Percentiles rank a stretch among this genome's conserved stretches.
Conservation (phyloP, 2,113 vertebrate genomes). For the Halcyon senegalensis region DNA sequence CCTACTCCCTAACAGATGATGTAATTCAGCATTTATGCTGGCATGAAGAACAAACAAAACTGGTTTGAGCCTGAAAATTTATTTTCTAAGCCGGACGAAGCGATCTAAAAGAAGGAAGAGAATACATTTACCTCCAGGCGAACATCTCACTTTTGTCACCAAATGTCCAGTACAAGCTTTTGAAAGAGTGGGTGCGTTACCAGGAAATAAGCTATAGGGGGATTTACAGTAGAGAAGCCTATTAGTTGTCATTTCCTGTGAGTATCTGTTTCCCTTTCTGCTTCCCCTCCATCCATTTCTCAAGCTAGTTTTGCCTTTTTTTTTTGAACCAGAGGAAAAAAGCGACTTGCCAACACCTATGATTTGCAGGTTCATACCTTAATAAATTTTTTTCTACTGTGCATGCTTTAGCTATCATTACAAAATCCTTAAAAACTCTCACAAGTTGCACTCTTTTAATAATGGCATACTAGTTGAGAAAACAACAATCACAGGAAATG, state of each 20-base stretch:
- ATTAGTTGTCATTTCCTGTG: constrained; percentile 23
- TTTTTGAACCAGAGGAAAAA: neutral
- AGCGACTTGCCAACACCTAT: neutral
- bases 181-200: neutral
- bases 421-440: neutral
- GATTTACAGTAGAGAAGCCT: neutral
- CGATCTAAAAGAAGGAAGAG: neutral
- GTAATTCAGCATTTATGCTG: neutral
- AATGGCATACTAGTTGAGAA: neutral
- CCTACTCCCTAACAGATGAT: neutral
- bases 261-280: constrained; percentile 6
- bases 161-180: neutral
- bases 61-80: neutral
- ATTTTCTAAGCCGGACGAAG: neutral
- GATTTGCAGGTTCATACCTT: neutral
- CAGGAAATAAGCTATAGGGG: constrained; percentile 26
- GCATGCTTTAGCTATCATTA: neutral
- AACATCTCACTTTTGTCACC: neutral
- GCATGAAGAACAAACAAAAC: neutral
- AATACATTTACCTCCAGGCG: constrained; percentile 33
- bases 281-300: neutral
- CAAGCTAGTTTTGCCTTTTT: neutral
- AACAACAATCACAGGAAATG: constrained; percentile 19
- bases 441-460: neutral
- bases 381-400: neutral